Conservation (phyloP, 1,140 invertebrate species). For the Aleiodes sp. region DNA sequence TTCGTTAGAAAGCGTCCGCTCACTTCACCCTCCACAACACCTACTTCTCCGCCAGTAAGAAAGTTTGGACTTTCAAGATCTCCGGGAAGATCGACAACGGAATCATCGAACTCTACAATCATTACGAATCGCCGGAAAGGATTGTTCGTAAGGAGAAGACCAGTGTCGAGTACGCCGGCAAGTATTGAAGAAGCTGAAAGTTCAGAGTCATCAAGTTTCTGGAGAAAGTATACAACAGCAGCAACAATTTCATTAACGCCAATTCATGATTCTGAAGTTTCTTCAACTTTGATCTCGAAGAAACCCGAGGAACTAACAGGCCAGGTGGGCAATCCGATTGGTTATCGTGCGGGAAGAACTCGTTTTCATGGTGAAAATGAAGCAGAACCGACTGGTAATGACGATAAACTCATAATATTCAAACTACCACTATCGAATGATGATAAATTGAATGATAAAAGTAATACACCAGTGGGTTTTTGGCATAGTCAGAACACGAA, state of each 20-base stretch:
- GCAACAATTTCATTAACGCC: conserved; percentile 12
- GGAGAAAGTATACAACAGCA: conserved; percentile 41
- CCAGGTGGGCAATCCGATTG: conserved; percentile 18
- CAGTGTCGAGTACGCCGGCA: conserved; percentile 22
- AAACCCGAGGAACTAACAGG: conserved; percentile 39
- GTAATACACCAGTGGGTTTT: conserved; percentile 26
- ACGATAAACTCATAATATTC: conserved; percentile 6
- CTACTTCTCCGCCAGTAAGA: neutral
- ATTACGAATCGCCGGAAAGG: conserved; percentile 47
- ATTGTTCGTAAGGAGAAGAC: conserved; percentile 49
- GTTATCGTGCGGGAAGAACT: conserved; percentile 47
- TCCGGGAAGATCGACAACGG: neutral
- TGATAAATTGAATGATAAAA: conserved; percentile 6
- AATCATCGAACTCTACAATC: conserved; percentile 14
- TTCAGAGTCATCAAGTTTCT: conserved; percentile 40
- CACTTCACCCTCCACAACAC: neutral
- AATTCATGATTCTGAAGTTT: conserved; percentile 27
- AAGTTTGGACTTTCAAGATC: conserved; percentile 3
- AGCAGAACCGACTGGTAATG: conserved; percentile 17
- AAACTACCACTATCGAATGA: neutral
- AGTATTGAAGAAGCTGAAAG: neutral
- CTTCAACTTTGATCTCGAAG: conserved; percentile 35
- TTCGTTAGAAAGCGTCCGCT: conserved; percentile 48
- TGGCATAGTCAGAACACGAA: conserved; percentile 44
- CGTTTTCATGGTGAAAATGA: conserved; percentile 38